These are phyloP conservation scores for Coturnix japonica DNA, from an alignment of 2,113 vertebrate genomes.

Conservation along the genomic window DNA sequence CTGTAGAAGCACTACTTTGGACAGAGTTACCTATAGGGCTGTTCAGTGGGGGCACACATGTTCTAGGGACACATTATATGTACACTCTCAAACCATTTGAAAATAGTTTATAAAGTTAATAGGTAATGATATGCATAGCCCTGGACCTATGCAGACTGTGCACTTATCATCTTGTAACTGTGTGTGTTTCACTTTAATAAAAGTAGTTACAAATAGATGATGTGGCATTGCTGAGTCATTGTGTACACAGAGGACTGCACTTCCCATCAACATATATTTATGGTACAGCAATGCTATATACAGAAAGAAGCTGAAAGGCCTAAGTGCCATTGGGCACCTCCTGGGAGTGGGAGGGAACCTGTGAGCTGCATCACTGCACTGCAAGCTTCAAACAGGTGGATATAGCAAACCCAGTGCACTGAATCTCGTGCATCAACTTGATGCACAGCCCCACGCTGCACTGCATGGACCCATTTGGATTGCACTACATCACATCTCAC, in stretches of 20 bases:
- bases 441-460: no score
- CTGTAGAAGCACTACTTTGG: neutral
- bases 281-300: neutral
- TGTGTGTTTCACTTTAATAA: rapidly evolving
- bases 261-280: neutral
- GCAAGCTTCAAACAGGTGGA: neutral
- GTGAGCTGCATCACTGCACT: neutral
- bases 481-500: neutral
- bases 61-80: neutral
- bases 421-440: rapidly evolving
- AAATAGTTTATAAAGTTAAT: neutral
- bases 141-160: neutral
- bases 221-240: neutral
- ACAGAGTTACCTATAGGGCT: neutral
- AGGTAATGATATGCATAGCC: neutral
- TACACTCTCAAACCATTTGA: neutral
- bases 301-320: neutral
- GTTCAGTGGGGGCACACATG: neutral
- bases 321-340: neutral
- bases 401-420: no score
- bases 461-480: neutral
- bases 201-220: neutral
- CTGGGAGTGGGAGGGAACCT: neutral
- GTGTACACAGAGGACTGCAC: neutral
- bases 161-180: neutral